Percentiles rank a stretch among this genome's conserved stretches.
phyloP scores from a whole-genome alignment of 2,113 vertebrate species.

The Rhea americana region DNA sequence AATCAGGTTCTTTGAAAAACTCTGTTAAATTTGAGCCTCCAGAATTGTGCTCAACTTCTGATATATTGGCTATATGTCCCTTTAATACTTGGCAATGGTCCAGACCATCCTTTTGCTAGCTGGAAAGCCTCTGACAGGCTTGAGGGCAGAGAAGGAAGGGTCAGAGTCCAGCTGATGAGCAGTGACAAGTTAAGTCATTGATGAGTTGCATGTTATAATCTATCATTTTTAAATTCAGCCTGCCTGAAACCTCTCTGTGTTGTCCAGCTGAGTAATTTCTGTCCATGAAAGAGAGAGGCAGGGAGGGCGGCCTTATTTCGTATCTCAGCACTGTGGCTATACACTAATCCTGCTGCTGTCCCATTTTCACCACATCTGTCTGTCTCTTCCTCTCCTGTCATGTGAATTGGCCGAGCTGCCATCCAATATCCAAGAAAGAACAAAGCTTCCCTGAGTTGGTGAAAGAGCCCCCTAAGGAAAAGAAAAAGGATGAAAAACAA shows the following conservation, averaged over 20 bases:
- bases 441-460: not conserved
- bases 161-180: slow-evolving; percentile 10
- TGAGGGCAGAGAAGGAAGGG: not conserved
- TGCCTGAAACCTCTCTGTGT: not conserved
- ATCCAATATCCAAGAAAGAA: not conserved
- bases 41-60: not conserved
- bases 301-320: not conserved
- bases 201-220: not conserved
- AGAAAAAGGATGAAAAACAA: not conserved
- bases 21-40: not conserved
- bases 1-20: not conserved
- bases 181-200: slow-evolving; percentile 25
- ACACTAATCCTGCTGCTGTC: not conserved
- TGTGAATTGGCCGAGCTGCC: not conserved
- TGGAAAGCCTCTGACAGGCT: not conserved
- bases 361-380: not conserved
- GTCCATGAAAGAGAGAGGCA: not conserved
- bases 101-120: not conserved
- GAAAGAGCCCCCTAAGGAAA: not conserved
- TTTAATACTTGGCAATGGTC: not conserved
- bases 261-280: slow-evolving; percentile 46
- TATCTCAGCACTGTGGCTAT: not conserved
- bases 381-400: not conserved
- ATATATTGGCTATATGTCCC: not conserved
- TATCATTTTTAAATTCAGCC: slow-evolving; percentile 28